phyloP scores from a whole-genome alignment of 2,888 invertebrate genomes.

The Brachypalpus laphriformis region DNA sequence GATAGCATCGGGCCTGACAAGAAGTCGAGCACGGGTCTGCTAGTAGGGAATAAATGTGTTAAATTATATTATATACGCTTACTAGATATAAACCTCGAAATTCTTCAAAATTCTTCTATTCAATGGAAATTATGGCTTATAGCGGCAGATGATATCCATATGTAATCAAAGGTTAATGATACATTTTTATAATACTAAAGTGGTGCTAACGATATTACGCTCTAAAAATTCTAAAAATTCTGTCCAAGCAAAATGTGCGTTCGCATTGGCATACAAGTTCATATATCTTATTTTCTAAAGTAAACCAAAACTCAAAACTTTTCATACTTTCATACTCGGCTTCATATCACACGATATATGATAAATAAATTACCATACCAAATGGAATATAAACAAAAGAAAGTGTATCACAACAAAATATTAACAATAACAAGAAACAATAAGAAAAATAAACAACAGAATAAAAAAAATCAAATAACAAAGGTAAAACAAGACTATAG shows the following conservation, averaged over 20 bases:
- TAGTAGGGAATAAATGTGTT: too few species aligned
- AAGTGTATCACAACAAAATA: conserved; percentile 21
- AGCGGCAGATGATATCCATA: background rate
- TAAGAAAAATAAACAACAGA: conserved; percentile 21
- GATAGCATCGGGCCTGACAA: too few species aligned
- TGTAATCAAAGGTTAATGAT: background rate
- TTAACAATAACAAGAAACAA: conserved; percentile 23
- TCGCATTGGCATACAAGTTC: conserved; percentile 4
- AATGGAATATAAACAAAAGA: conserved; percentile 35
- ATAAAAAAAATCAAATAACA: conserved; percentile 27
- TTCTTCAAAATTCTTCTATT: too few species aligned
- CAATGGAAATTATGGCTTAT: background rate
- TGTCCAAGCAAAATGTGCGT: conserved; percentile 20
- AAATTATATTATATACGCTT: too few species aligned
- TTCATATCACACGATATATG: background rate
- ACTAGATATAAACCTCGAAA: too few species aligned
- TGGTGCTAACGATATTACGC: background rate
- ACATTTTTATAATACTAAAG: background rate
- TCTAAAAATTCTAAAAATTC: background rate
- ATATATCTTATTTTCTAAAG: background rate
- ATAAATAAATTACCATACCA: conserved; percentile 13
- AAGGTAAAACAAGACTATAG: conserved; percentile 60
- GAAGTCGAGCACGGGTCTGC: too few species aligned
- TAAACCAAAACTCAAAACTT: background rate
- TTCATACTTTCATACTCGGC: background rate